These are phyloP conservation scores for Esox masquinongy DNA, from an alignment of 2,797 vertebrate genomes.

Conservation along the genomic window DNA sequence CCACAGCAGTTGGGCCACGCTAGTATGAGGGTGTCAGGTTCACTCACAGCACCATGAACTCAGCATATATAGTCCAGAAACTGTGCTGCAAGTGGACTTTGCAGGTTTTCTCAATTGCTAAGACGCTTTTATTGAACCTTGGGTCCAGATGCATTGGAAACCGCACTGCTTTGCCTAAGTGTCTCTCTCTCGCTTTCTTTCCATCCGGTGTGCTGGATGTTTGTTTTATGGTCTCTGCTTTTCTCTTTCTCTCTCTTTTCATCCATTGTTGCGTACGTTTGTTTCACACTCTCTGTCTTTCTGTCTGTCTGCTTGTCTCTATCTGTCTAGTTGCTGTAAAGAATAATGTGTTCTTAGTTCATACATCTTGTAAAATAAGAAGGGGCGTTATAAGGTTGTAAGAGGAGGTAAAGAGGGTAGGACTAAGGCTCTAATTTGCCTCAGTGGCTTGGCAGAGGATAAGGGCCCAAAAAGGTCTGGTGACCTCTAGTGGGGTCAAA, in stretches of 20 bases:
- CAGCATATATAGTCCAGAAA: background rate
- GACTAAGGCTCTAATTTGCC: no score
- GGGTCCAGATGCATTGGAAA: constrained; percentile 60
- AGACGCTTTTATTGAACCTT: no score
- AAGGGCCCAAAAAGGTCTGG: no score
- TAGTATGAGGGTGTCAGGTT: background rate
- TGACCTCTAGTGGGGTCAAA: no score
- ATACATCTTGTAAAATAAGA: no score
- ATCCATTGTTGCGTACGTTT: background rate
- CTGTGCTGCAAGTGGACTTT: no score
- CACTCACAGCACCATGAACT: background rate
- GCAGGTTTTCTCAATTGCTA: no score
- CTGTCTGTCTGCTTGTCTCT: background rate
- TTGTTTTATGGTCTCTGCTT: background rate
- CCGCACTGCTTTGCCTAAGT: constrained; percentile 60
- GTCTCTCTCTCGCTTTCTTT: constrained; percentile 50
- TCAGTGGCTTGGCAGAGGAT: no score
- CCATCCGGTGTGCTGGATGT: background rate
- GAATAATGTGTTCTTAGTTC: background rate
- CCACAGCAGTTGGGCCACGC: background rate
- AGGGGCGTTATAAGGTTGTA: no score
- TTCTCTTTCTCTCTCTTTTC: constrained; percentile 41
- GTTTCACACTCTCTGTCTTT: constrained; percentile 38
- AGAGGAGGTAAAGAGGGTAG: no score
- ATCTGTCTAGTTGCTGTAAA: constrained; percentile 33